phyloP scores from a whole-genome alignment of 2,888 invertebrate species.

The Tenthredo mesomela region DNA sequence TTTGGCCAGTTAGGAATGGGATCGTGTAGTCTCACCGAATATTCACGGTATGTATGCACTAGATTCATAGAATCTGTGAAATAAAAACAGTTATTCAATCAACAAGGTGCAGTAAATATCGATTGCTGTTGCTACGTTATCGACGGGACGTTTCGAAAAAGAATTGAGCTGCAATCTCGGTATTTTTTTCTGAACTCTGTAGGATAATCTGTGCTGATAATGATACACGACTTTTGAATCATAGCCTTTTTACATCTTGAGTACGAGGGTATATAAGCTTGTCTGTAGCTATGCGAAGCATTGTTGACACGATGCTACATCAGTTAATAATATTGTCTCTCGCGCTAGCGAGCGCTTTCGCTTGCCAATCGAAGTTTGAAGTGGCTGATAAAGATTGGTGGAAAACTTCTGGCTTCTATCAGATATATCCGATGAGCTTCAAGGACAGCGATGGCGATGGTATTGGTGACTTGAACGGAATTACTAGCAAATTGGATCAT shows the following conservation, averaged over 20 bases:
- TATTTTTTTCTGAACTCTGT: neutral
- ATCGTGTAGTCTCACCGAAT: no score
- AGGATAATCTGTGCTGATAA: neutral
- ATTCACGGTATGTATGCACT: no score
- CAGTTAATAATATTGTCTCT: slow-evolving; percentile 13
- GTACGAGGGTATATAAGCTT: neutral
- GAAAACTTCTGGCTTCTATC: slow-evolving; percentile 90
- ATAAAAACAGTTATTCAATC: neutral
- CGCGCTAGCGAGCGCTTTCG: neutral
- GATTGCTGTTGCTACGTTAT: neutral
- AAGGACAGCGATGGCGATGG: slow-evolving; percentile 86
- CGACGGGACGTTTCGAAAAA: neutral
- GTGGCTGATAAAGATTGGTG: slow-evolving; percentile 86
- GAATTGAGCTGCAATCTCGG: no score
- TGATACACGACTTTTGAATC: neutral
- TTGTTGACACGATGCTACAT: slow-evolving; percentile 11
- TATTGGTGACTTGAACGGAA: slow-evolving; percentile 72
- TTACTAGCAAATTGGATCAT: slow-evolving; percentile 78
- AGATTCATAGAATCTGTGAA: neutral
- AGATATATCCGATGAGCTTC: slow-evolving; percentile 93
- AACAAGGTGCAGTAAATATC: neutral
- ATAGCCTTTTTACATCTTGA: neutral
- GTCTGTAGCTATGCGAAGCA: neutral
- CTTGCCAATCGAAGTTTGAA: slow-evolving; percentile 10
- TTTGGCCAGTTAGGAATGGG: no score